Base-by-base conservation (phyloP, 1,140 invertebrate species). In the Heliconius himera region DNA sequence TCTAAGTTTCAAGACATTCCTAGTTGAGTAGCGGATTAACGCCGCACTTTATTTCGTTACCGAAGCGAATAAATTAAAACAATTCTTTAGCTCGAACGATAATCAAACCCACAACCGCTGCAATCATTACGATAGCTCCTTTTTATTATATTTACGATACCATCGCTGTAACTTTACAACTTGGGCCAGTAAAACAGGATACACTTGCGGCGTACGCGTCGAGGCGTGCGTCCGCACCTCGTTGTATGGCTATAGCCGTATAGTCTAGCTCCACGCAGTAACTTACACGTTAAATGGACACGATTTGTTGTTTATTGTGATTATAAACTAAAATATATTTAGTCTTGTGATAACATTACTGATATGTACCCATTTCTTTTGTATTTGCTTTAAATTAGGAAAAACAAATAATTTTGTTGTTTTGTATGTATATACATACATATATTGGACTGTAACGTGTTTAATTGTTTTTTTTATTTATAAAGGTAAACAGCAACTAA, bases 151-250 rank as follows among this genome's bases (percentile, higher is more conserved):
- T 20, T 70, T 18, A 29, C 29, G 9, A 26, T 16, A 51, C 54
- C 0, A 18, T 74, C 20, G 18, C 41, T 22, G 20, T 29, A 29
- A 74, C 22, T 0, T 74, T 51, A 4, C 29, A 26, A 73, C 72
- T 79, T 74, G 46, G 22, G 5, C 16, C 72, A 74, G 5, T 22
- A 16, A 5, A 16, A 26, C 70, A 80, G 78, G 78, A 80, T 76
- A 49, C 78, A 80, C 78, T 80, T 80, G 78, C 46, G 78, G 74
- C 74, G 74, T 73, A 49, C 70, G 70, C 73, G 49, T 41, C 78
- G 66, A 54, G 38, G 73, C 78, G 74, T 80, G 74, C 36, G 49
- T 72, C 49, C 46, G 33, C 73, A 49, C 51, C 60, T 51, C 41
- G 74, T 54, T 33, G 22, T 26, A 29, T 26, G 11, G 1, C 22